phyloP scores from a whole-genome alignment of 2,113 vertebrate species.

The Macrotis lagotis region DNA sequence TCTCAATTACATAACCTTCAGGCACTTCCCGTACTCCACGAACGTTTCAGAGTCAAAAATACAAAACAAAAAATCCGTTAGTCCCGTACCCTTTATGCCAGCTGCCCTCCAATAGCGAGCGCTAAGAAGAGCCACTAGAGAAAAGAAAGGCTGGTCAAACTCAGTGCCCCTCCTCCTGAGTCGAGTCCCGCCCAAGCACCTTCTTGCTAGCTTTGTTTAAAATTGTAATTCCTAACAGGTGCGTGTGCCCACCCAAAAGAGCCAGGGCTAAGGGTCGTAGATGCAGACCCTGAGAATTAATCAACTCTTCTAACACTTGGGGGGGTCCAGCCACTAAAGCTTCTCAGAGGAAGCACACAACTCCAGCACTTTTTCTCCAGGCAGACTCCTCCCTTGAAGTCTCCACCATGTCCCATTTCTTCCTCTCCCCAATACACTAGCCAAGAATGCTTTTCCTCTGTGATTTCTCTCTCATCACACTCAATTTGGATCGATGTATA shows the following conservation, averaged over 20 bases:
- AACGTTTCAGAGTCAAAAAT: not conserved
- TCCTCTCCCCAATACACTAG: not conserved
- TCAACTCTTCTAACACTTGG: not conserved
- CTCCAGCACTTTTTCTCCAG: not conserved
- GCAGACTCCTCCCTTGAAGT: not conserved
- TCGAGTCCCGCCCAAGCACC: not conserved
- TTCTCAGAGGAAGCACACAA: not conserved
- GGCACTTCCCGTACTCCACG: not conserved
- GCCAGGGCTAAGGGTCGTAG: not conserved
- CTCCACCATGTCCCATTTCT: not conserved
- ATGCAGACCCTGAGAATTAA: not conserved
- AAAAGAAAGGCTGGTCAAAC: not conserved
- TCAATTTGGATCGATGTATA: too few species aligned
- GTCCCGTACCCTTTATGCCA: not conserved
- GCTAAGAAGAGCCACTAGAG: not conserved
- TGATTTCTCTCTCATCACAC: too few species aligned
- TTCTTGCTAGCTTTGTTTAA: not conserved
- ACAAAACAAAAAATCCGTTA: not conserved
- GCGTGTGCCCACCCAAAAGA: not conserved
- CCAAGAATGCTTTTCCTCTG: not conserved
- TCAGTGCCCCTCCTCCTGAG: not conserved
- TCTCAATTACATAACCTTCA: not conserved
- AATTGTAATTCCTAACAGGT: not conserved
- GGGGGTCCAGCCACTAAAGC: not conserved
- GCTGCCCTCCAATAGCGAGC: not conserved